Evolutionary conservation across 2,113 vertebrate genomes (phyloP), one percentile per base, ranked within the genome.

Genomic region (Himantopus leucocephalus): DNA sequence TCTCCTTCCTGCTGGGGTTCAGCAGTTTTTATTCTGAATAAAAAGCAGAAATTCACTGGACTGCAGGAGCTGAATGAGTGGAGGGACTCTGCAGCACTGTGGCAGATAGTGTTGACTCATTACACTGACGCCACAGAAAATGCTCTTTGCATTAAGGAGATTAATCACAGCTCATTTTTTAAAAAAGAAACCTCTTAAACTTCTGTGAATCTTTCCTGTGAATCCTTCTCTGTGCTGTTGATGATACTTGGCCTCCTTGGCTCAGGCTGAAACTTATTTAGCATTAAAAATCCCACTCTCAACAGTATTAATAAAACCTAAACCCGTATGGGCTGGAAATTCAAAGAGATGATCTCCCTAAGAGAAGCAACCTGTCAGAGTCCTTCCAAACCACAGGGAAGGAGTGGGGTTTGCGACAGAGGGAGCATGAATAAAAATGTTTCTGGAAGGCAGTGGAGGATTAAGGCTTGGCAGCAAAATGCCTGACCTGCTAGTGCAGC

Each of bases 111-210:
- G 74, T 60, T 96, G 90, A 90, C 74, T 95, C 90, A 88, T 88
- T 82, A 75, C 93, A 93, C n/a, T 62, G 67, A 73, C 1, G 1
- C 92, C 77, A 64, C 71, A 88, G 71, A 85, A 91, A 94, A 90
- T 79, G 62, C 41, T 91, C 45, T 95, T 88, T 93, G 71, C 63
- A 47, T 90, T 93, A 62, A 88, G 81, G n/a, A 88, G 59, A 88
- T 93, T 79, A 88, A 88, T 93, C 77, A 95, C 48, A 79, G 47
- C 43, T 77, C 41, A 72, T 34, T 52, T 62, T 72, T 80, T 9
- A 2, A 14, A 74, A 64, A 76, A 78, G 26, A 48, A 22, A 22
- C 48, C 21, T 74, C 80, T 66, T 17, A 79, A 84, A 64, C 39
- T 88, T 92, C 53, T 66, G 32, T 56, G n/a, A 92, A 77, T 94